Percentiles rank a stretch among this genome's conserved stretches.
phyloP scores from a whole-genome alignment of 2,888 invertebrate species.

The Caenorhabditis parvicauda region DNA sequence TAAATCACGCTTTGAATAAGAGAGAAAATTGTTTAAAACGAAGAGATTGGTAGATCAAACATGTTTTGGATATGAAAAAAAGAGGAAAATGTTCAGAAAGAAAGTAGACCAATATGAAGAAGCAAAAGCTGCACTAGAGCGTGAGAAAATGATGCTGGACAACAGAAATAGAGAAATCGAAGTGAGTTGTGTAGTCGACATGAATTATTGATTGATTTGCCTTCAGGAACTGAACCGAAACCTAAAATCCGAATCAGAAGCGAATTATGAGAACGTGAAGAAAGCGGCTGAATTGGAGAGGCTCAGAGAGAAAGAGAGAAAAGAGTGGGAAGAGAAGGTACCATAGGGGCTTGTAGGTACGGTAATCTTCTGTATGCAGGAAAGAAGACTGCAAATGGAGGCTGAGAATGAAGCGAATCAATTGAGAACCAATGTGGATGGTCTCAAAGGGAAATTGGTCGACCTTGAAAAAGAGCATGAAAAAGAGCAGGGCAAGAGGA shows the following conservation, averaged over 20 bases:
- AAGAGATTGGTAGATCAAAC: no score
- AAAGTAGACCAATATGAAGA: constrained; percentile 42
- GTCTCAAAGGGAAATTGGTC: constrained; percentile 30
- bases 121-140: constrained; percentile 39
- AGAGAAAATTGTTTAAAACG: not conserved
- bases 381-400: constrained; percentile 37
- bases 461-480: constrained; percentile 30
- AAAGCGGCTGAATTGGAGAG: no score
- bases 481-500: constrained; percentile 27
- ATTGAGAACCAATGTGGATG: constrained; percentile 23
- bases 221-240: constrained; percentile 34
- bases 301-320: constrained; percentile 32
- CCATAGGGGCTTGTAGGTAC: not conserved
- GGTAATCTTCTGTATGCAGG: no score
- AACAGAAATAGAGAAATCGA: constrained; percentile 51
- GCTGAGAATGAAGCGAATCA: constrained; percentile 36
- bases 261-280: no score
- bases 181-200: constrained; percentile 10
- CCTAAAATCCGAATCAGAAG: constrained; percentile 34
- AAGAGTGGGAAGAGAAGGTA: constrained; percentile 40
- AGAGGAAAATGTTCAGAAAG: constrained; percentile 8
- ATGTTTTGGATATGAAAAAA: not conserved
- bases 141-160: constrained; percentile 40
- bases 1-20: no score
- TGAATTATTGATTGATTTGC: not conserved